phyloP scores from a whole-genome alignment of 2,113 vertebrate species.

The Theropithecus gelada region DNA sequence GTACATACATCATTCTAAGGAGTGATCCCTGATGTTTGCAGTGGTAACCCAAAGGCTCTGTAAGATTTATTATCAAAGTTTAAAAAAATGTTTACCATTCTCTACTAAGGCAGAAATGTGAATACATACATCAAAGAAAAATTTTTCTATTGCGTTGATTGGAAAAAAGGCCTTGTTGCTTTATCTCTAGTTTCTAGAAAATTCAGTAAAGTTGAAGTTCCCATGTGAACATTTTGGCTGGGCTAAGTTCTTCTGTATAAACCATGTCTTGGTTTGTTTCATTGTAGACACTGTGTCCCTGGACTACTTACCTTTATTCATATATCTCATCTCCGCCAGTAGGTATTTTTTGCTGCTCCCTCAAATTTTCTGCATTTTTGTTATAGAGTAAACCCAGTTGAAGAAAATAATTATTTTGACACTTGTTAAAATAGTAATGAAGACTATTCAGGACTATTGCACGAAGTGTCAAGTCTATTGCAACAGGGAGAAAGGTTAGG shows the following conservation, averaged over 20 bases:
- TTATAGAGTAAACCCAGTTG: neutral
- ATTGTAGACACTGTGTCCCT: neutral
- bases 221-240: constrained; percentile 8
- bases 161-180: neutral
- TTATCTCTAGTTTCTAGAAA: constrained; percentile 45
- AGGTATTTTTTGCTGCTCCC: neutral
- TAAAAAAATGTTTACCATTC: neutral
- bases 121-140: neutral
- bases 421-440: constrained; percentile 17
- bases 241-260: neutral
- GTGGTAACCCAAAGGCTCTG: neutral
- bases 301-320: constrained; percentile 20
- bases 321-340: neutral
- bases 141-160: constrained; percentile 13
- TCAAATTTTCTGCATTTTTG: constrained; percentile 37
- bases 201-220: constrained; percentile 40
- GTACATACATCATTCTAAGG: neutral
- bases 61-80: neutral
- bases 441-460: neutral
- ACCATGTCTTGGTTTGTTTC: constrained; percentile 14
- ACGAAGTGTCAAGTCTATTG: neutral
- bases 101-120: constrained; percentile 40
- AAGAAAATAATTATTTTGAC: constrained; percentile 36
- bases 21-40: constrained; percentile 9
- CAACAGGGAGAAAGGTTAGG: neutral